Conservation (phyloP, 2,888 invertebrate species). For the Leuctra nigra region DNA sequence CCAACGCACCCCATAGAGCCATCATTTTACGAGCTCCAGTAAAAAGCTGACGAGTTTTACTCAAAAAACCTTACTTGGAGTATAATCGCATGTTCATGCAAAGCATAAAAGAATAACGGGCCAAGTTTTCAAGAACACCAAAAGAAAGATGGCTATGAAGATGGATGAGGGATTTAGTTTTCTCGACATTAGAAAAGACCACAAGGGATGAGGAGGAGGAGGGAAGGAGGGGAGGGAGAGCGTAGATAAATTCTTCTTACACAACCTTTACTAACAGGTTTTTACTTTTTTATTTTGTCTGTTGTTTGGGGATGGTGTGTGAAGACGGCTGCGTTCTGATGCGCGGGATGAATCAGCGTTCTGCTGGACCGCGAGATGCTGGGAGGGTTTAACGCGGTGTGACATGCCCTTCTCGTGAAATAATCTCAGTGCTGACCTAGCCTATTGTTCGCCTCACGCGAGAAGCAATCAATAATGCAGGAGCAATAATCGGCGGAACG, state of each 20-base stretch:
- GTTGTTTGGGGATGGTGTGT: not conserved
- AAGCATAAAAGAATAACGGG: constrained; percentile 15
- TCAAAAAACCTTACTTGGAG: not conserved
- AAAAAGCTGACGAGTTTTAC: not conserved
- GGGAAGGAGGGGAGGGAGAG: not conserved
- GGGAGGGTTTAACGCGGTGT: constrained; percentile 8
- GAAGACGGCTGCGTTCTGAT: not conserved
- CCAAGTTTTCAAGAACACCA: constrained; percentile 9
- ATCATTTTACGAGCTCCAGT: constrained; percentile 4
- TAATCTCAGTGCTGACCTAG: constrained; percentile 7
- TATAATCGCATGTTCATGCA: constrained; percentile 16
- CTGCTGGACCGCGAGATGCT: not conserved
- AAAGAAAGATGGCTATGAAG: constrained; percentile 17
- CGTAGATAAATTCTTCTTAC: constrained; percentile 17
- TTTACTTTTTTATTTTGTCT: constrained; percentile 14
- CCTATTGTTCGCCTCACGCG: not conserved
- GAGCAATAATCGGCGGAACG: too few relatives aligned
- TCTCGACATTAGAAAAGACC: constrained; percentile 17
- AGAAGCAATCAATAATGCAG: too few relatives aligned
- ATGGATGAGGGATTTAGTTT: constrained; percentile 18
- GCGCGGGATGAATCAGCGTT: constrained; percentile 9
- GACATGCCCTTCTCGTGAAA: constrained; percentile 7
- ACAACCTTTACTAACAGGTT: constrained; percentile 18
- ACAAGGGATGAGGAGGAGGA: constrained; percentile 10
- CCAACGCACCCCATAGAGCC: not conserved